phyloP scores from a whole-genome alignment of 2,888 invertebrate species.

The Eulithis prunata region DNA sequence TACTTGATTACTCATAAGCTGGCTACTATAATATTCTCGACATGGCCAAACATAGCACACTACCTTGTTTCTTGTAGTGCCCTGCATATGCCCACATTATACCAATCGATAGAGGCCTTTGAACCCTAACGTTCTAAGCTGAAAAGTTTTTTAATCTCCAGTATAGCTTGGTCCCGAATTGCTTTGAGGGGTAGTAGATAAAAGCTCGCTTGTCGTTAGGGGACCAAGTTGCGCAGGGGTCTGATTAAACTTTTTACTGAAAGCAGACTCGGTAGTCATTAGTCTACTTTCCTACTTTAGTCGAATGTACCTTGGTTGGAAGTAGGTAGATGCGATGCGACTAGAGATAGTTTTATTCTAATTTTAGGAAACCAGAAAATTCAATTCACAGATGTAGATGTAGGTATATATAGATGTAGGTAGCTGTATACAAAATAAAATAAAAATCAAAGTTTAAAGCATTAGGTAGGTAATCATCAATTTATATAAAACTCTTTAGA shows the following conservation, averaged over 20 bases:
- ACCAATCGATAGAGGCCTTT: conserved; percentile 29
- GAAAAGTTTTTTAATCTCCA: conserved; percentile 25
- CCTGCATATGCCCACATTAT: conserved; percentile 27
- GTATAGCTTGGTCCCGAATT: conserved; percentile 17
- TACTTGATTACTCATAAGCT: conserved; percentile 24
- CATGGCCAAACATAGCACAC: conserved; percentile 6
- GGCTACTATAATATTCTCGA: conserved; percentile 20
- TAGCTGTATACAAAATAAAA: too few relatives aligned
- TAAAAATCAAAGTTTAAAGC: too few relatives aligned
- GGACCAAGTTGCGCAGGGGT: conserved; percentile 20
- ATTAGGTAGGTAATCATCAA: too few relatives aligned
- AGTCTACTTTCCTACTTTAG: conserved; percentile 19
- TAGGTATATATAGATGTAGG: too few relatives aligned
- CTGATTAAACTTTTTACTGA: conserved; percentile 31
- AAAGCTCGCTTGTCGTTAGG: conserved; percentile 13
- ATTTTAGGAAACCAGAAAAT: too few relatives aligned
- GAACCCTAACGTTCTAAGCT: conserved; percentile 20
- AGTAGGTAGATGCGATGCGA: too few relatives aligned
- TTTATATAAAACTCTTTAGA: too few relatives aligned
- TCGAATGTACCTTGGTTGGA: not conserved
- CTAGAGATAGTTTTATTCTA: too few relatives aligned
- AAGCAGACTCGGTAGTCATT: conserved; percentile 16
- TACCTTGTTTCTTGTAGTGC: conserved; percentile 4
- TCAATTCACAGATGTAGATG: too few relatives aligned
- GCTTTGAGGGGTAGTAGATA: conserved; percentile 2